Evolutionary conservation across 2,888 invertebrate species (phyloP).

Genomic region (Nebria salina): DNA sequence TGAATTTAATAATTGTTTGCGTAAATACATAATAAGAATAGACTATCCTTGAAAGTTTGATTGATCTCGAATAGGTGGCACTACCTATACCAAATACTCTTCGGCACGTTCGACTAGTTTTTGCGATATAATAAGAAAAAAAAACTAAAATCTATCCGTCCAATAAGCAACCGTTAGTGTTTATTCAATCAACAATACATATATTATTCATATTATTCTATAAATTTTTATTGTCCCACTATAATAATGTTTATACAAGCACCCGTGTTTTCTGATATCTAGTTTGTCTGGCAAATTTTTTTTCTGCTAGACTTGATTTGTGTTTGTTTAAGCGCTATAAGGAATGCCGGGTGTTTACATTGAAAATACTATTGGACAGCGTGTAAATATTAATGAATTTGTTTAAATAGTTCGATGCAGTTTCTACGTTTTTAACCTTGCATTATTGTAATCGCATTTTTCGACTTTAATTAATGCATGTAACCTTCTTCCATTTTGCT

Average conservation of each 20-base stretch:
- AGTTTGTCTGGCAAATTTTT: background rate
- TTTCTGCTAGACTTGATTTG: background rate
- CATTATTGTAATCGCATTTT: background rate
- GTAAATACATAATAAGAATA: background rate
- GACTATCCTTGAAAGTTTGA: background rate
- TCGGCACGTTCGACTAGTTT: background rate
- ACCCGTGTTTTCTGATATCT: background rate
- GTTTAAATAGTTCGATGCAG: background rate
- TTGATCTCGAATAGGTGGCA: background rate
- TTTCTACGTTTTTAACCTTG: background rate
- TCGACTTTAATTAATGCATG: background rate
- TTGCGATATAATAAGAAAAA: background rate
- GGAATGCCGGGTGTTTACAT: background rate
- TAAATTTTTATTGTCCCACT: background rate
- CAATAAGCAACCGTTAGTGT: background rate
- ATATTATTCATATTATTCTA: slow-evolving; percentile 1
- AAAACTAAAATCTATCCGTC: background rate
- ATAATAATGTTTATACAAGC: background rate
- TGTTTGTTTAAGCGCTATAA: background rate
- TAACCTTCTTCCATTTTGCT: background rate
- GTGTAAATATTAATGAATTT: background rate
- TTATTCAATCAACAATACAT: background rate
- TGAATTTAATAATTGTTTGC: too few species aligned
- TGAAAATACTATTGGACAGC: background rate
- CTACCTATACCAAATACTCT: background rate